Percentiles rank a stretch among this genome's conserved stretches.
Conservation (phyloP, 2,113 vertebrate species). For the Cheilinus undulatus region DNA sequence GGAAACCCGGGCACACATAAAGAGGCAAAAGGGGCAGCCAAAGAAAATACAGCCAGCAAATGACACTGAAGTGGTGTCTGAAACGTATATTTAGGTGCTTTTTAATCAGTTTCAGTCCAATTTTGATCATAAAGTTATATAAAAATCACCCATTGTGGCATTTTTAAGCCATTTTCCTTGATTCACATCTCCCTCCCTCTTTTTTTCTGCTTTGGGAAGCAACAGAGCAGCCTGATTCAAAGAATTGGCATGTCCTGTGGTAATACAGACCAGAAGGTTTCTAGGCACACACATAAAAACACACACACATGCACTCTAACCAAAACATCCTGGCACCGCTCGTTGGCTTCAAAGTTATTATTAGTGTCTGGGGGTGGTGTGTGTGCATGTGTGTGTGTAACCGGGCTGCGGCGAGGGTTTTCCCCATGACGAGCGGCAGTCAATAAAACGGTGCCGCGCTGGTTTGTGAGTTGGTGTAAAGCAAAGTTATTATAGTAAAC, state of each 20-base stretch:
- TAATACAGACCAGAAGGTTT: slow-evolving; percentile 82
- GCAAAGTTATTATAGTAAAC: no score
- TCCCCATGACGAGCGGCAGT: slow-evolving; percentile 71
- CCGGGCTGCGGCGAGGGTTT: slow-evolving; percentile 70
- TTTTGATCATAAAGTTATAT: slow-evolving; percentile 9
- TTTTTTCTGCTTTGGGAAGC: slow-evolving; percentile 71
- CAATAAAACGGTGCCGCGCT: slow-evolving; percentile 45
- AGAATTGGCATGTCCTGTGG: slow-evolving; percentile 75
- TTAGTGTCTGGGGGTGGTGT: slow-evolving; percentile 69
- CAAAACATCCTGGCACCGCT: slow-evolving; percentile 73
- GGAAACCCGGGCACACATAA: slow-evolving; percentile 56
- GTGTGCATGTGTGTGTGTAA: slow-evolving; percentile 33
- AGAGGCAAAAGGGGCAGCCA: slow-evolving; percentile 33
- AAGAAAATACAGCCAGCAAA: slow-evolving; percentile 26
- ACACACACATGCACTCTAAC: slow-evolving; percentile 47
- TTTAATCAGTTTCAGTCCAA: no score
- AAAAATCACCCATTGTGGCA: not conserved
- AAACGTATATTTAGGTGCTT: no score
- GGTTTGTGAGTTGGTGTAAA: slow-evolving; percentile 42
- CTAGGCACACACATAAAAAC: slow-evolving; percentile 29
- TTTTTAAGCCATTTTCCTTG: slow-evolving; percentile 3
- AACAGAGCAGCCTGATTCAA: slow-evolving; percentile 70
- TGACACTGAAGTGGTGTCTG: not conserved
- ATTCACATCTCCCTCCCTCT: slow-evolving; percentile 37
- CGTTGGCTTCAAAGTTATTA: slow-evolving; percentile 75